Evolutionary conservation across 1,140 invertebrate species (phyloP), one percentile per base, ranked within the genome.

Genomic region (Zaprionus gabonicus): DNA sequence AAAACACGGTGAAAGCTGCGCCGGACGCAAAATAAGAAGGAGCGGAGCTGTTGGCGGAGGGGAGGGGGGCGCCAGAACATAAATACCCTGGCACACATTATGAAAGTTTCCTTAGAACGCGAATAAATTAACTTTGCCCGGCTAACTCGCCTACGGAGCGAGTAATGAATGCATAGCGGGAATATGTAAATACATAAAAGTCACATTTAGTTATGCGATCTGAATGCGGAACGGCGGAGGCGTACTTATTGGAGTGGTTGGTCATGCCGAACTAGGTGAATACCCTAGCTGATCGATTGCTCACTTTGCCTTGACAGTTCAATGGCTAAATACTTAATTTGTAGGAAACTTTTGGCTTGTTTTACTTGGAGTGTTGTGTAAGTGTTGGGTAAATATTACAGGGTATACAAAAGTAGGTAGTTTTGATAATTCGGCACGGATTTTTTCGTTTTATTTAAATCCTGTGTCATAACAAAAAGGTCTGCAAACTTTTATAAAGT

Each of bases 141-240:
- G 3, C 41, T 46, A 46, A 17, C n/a, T 44, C n/a, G 41, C 41
- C 41, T 46, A 46, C 41, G n/a, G 41, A 46, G 20, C 46, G 23
- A 51, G 20, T 51, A 51, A 51, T 51, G 46, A 51, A 51, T 51
- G 46, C 46, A 23, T 23, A 51, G 25, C 46, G 23, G 9, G 23
- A 51, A 51, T 51, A 51, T 51, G 46, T 51, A 51, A 51, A 51
- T 51, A 51, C 17, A 51, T 51, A 51, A 51, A 51, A 51, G 46
- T 51, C 46, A 51, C 17, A 51, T 25, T 51, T 51, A 51, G 46
- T 51, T 23, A 51, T 51, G 46, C 46, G 46, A 51, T 51, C 46
- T 25, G 46, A 46, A 46, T 46, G 7, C 15, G n/a, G 41, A 34
- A 34, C n/a, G 4, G 12, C 36, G 36, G 7, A 44, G 41, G 41